Base-by-base conservation (phyloP, 2,888 invertebrate genomes). In the Ornithoptera priamus region DNA sequence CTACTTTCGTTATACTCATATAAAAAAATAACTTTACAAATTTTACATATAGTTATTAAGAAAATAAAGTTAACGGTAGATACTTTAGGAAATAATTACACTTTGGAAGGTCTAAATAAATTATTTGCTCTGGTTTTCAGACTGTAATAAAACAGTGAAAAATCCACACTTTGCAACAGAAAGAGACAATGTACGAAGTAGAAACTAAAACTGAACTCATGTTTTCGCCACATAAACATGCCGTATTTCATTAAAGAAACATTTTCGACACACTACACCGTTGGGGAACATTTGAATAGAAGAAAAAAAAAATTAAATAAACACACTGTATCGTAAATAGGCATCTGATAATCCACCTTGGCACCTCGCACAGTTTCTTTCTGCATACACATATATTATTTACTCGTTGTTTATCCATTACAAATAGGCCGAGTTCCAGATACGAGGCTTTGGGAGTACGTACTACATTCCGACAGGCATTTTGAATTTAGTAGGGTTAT, bases 291-390 rank as follows among this genome's bases (percentile, higher is more conserved):
- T 64, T 63, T 46, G 72, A 72, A 74, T 30, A 72, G 73, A 17
- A 17, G 10, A 39, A 39, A 10, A 39, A 39, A 75, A 74, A 77
- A 78, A 80, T 77, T 77, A 79, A 80, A 82, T 79, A 79, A 81
- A 80, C 81, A 76, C 68, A 68, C 68, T 71, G 68, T 62, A 71
- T 75, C 75, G 72, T 77, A 78, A 79, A 78, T 73, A 74, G 74
- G 75, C 77, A 78, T 78, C 76, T 76, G 75, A 72, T 72, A 70
- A 74, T 71, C 72, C 76, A 73, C 80, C 78, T 80, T 80, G 79
- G 75, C 73, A 74, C 73, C 72, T 75, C 72, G 69, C 73, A 57
- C 65, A 72, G 73, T 72, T 74, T 73, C 72, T 71, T 62, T 72
- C 68, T 73, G 71, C 72, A 72, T 72, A 72, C 69, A 71, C 58